A percentile compares a stretch with the other conserved stretches of the same genome.
Conservation (phyloP, 2,113 vertebrate species). For the Desmodus rotundus region DNA sequence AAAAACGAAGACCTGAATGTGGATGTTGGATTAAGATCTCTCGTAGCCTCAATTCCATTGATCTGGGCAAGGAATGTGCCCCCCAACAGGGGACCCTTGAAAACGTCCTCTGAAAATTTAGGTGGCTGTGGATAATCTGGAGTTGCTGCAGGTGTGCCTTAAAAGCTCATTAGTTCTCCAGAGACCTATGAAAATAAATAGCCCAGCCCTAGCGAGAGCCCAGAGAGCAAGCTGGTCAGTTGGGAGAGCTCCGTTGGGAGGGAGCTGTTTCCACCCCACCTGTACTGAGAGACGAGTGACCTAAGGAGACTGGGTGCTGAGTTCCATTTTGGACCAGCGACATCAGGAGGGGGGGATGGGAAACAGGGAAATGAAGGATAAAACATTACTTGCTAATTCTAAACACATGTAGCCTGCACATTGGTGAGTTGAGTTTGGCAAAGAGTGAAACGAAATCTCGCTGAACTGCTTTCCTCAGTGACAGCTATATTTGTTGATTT, state of each 20-base stretch:
- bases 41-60: slow-evolving; percentile 37
- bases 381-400: slow-evolving; percentile 64
- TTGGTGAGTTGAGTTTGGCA: slow-evolving; percentile 55
- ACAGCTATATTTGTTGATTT: slow-evolving; percentile 53
- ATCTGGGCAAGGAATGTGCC: slow-evolving; percentile 35
- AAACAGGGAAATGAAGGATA: neutral
- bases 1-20: slow-evolving; percentile 20
- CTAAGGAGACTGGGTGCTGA: neutral
- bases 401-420: slow-evolving; percentile 58
- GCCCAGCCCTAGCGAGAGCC: slow-evolving; percentile 24
- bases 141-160: slow-evolving; percentile 66
- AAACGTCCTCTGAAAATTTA: slow-evolving; percentile 26
- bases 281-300: neutral
- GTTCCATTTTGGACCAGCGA: neutral
- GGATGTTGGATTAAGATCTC: slow-evolving; percentile 47
- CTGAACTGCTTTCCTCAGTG: slow-evolving; percentile 33
- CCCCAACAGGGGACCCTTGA: slow-evolving; percentile 13
- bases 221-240: neutral
- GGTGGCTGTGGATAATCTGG: neutral
- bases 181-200: slow-evolving; percentile 46
- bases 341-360: neutral
- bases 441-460: slow-evolving; percentile 45
- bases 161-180: slow-evolving; percentile 48
- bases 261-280: slow-evolving; percentile 31
- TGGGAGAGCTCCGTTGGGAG: neutral